Evolutionary conservation across 2,888 invertebrate genomes (phyloP).

Genomic region (Itoplectis maculator): DNA sequence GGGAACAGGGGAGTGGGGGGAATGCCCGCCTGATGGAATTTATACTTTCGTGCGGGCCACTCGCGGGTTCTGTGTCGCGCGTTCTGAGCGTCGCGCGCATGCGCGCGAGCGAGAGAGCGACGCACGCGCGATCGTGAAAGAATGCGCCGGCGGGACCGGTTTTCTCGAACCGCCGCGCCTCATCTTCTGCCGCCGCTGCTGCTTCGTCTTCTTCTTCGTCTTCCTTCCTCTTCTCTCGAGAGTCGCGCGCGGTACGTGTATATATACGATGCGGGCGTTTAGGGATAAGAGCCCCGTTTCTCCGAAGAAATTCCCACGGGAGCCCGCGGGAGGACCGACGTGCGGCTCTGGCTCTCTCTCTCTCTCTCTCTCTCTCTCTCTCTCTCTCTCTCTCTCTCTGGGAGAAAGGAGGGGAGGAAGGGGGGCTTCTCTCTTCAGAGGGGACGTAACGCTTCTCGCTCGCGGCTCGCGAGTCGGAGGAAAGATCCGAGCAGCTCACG

Average conservation of each 20-base stretch:
- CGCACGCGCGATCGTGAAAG: constrained; percentile 65
- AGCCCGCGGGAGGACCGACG: constrained; percentile 67
- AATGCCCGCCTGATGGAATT: constrained; percentile 62
- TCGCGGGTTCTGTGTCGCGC: neutral
- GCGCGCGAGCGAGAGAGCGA: constrained; percentile 68
- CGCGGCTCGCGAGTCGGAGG: too few relatives aligned
- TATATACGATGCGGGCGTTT: constrained; percentile 68
- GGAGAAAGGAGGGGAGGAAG: too few relatives aligned
- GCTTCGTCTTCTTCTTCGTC: neutral
- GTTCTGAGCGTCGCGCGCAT: constrained; percentile 51
- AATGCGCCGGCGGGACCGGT: constrained; percentile 55
- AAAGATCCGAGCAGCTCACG: too few relatives aligned
- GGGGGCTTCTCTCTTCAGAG: too few relatives aligned
- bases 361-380: too few relatives aligned
- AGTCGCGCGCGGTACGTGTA: constrained; percentile 55
- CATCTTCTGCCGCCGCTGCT: constrained; percentile 36
- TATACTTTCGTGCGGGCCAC: constrained; percentile 33
- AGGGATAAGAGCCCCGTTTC: constrained; percentile 65
- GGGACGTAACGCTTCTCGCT: too few relatives aligned
- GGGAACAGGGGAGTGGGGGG: neutral
- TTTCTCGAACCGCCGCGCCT: constrained; percentile 42
- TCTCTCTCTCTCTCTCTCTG: too few relatives aligned
- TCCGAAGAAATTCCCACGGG: constrained; percentile 69
- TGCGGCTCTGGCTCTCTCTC: neutral
- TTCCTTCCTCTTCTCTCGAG: constrained; percentile 39